Evolutionary conservation across 2,888 invertebrate genomes (phyloP).

Genomic region (Thyatira batis): DNA sequence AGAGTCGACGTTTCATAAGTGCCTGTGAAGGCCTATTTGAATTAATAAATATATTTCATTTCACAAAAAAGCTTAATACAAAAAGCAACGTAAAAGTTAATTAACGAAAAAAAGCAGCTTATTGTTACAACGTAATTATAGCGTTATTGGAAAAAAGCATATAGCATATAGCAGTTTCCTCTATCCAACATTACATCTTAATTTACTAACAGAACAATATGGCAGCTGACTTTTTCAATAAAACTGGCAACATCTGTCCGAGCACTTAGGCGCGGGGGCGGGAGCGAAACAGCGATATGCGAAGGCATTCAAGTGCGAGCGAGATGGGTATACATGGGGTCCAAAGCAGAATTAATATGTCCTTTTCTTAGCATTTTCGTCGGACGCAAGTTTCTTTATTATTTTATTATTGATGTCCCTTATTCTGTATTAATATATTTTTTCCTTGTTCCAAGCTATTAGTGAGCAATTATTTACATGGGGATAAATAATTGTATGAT

Average conservation of each 20-base stretch:
- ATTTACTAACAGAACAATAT: conserved; percentile 77
- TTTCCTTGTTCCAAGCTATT: conserved; percentile 26
- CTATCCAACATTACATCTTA: conserved; percentile 69
- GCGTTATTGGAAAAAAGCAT: conserved; percentile 37
- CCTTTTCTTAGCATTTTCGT: conserved; percentile 72
- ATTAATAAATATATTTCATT: not conserved
- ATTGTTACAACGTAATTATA: conserved; percentile 40
- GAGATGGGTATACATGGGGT: conserved; percentile 51
- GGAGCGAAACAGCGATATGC: conserved; percentile 47
- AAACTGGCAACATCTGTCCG: conserved; percentile 75
- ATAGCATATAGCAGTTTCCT: conserved; percentile 47
- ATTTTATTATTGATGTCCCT: conserved; percentile 73
- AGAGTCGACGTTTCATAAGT: too few relatives aligned
- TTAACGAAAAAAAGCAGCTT: conserved; percentile 39
- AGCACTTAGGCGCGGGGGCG: conserved; percentile 76
- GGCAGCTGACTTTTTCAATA: conserved; percentile 79
- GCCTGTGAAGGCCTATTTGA: too few relatives aligned
- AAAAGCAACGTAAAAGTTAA: conserved; percentile 19
- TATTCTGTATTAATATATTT: conserved; percentile 58
- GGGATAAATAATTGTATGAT: not conserved
- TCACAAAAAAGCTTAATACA: not conserved
- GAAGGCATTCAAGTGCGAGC: conserved; percentile 27
- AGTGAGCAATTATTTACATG: conserved; percentile 32
- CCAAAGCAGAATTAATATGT: conserved; percentile 75
- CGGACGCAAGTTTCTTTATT: conserved; percentile 65